Evolutionary conservation across 2,888 invertebrate species (phyloP).

Genomic region (Acrobasis repandana): DNA sequence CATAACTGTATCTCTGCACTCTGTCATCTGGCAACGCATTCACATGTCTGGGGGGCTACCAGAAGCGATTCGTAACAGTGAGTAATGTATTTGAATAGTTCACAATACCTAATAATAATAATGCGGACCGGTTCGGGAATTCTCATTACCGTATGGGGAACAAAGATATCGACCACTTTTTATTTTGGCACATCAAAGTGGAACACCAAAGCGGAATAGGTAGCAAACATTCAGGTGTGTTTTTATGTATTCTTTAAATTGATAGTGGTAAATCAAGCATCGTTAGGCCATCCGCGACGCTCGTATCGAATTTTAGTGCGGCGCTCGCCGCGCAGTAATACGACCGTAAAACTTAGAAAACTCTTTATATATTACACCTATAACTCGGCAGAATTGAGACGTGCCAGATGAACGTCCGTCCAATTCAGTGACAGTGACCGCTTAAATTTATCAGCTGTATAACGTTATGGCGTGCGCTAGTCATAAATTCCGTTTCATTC

Average conservation of each 20-base stretch:
- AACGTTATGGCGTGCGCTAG: constrained; percentile 66
- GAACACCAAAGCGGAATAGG: constrained; percentile 56
- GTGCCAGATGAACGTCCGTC: constrained; percentile 34
- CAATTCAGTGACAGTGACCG: constrained; percentile 39
- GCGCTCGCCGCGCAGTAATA: constrained; percentile 62
- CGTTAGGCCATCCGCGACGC: constrained; percentile 66
- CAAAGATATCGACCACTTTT: neutral
- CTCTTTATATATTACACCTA: constrained; percentile 61
- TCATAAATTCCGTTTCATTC: constrained; percentile 77
- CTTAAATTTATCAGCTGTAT: constrained; percentile 54
- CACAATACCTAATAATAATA: constrained; percentile 71
- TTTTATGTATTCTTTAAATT: constrained; percentile 71
- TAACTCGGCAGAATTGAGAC: constrained; percentile 53
- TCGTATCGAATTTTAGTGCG: constrained; percentile 77
- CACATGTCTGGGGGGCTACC: constrained; percentile 70
- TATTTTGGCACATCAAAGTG: constrained; percentile 58
- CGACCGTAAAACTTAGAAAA: constrained; percentile 78
- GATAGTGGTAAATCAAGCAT: constrained; percentile 76
- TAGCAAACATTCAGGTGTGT: constrained; percentile 65
- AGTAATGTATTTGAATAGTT: constrained; percentile 71
- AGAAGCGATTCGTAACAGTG: constrained; percentile 78
- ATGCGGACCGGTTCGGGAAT: constrained; percentile 31
- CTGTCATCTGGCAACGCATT: constrained; percentile 75
- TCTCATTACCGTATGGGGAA: constrained; percentile 21
- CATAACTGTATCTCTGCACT: constrained; percentile 44